Evolutionary conservation across 2,888 invertebrate genomes (phyloP), one percentile per base, ranked within the genome.

Genomic region (Lasioglossum villosulum): DNA sequence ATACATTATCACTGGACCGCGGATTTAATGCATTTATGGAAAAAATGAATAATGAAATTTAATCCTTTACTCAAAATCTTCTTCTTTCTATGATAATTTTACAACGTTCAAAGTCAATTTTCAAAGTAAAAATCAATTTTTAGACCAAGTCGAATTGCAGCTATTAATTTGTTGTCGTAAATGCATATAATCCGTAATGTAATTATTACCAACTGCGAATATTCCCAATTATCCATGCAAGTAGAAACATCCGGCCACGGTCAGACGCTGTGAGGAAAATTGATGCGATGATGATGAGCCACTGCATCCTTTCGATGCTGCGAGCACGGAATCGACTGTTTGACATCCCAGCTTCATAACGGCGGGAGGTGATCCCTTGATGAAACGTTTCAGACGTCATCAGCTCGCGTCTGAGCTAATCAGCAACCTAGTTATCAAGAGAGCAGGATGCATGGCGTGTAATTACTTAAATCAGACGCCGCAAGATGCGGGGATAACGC

Each of bases 391-490:
- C 37, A 14, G 39, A 70, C 39, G n/a, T 70, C 70, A 39, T 70
- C 70, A 39, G 39, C 70, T 19, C 10, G 23, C n/a, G 39, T 39
- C 70, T n/a, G 0, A n/a, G 39, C 37, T 39, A 39, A 70, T 70
- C 70, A 70, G 14, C 70, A n/a, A 14, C n/a, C 39, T 1, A 23
- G 83, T 34, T 45, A 45, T 39, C 34, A 30, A 23, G 37, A 45
- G 39, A n/a, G n/a, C 27, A n/a, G 74, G 75, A 37, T 71, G 52
- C 76, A 37, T 37, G 39, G 52, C 73, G 75, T n/a, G 78, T 79
- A 83, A 83, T 83, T 83, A 73, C 56, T 73, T 39, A 73, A 84
- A 76, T 78, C 83, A 30, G 63, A 66, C 27, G n/a, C 82, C 3
- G 56, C 27, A 27, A 66, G 78, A 73, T 30, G 39, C 34, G 39